Percentiles rank a stretch among this genome's conserved stretches.
Conservation (phyloP, 2,797 vertebrate species). For the Ctenochaetus hawaiiensis region DNA sequence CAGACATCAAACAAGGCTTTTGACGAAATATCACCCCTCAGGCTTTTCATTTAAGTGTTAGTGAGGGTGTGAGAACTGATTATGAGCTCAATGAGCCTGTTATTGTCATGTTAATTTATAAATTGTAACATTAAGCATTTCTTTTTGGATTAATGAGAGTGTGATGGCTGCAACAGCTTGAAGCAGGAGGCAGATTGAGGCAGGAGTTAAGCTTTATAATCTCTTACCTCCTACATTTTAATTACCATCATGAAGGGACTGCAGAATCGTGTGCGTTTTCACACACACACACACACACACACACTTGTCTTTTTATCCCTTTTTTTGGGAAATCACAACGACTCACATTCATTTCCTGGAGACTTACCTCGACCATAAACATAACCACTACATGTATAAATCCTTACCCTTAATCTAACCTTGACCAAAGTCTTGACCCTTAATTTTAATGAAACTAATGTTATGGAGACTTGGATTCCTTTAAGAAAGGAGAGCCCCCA, state of each 20-base stretch:
- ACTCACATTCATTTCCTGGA: no score
- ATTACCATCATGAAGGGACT: slow-evolving; percentile 39
- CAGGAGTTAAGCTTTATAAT: slow-evolving; percentile 25
- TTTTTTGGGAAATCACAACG: no score
- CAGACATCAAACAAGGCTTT: slow-evolving; percentile 51
- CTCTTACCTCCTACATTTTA: slow-evolving; percentile 40
- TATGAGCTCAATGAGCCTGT: slow-evolving; percentile 16
- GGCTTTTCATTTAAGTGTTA: slow-evolving; percentile 35
- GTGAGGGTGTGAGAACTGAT: slow-evolving; percentile 27
- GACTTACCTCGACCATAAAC: no score
- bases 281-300: slow-evolving; percentile 5
- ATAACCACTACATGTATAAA: no score
- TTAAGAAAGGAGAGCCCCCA: no score
- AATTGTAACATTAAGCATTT: slow-evolving; percentile 31
- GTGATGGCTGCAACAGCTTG: slow-evolving; percentile 19
- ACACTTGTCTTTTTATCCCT: neutral
- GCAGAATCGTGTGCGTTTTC: slow-evolving; percentile 4
- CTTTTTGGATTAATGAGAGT: slow-evolving; percentile 1
- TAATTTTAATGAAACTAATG: no score
- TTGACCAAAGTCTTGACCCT: no score
- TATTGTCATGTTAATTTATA: slow-evolving; percentile 51
- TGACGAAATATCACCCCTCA: slow-evolving; percentile 28
- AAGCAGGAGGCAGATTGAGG: slow-evolving; percentile 31
- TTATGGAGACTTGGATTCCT: no score
- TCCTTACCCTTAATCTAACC: no score